phyloP scores from a whole-genome alignment of 2,113 vertebrate genomes.

The Oreochromis niloticus region DNA sequence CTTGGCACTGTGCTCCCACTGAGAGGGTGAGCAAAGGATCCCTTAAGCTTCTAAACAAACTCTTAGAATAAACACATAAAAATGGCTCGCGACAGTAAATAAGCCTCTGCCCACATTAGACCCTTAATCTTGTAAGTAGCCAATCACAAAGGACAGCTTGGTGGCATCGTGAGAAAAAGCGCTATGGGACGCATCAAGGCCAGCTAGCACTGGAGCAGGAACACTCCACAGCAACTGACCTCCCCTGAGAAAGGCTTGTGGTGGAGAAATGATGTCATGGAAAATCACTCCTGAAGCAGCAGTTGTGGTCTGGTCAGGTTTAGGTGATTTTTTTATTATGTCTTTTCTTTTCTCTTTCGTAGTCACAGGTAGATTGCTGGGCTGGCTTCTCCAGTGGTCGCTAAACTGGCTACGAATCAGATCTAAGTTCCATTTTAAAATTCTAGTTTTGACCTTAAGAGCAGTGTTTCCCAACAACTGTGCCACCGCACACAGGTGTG shows the following conservation, averaged over 20 bases:
- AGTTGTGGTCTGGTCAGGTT: too few relatives aligned
- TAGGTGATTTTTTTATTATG: too few relatives aligned
- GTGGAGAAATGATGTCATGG: neutral
- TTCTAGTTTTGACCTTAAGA: too few relatives aligned
- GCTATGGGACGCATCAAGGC: neutral
- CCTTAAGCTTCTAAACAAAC: neutral
- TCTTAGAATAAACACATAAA: neutral
- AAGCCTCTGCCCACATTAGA: neutral
- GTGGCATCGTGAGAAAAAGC: neutral
- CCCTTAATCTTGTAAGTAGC: neutral
- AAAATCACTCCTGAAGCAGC: too few relatives aligned
- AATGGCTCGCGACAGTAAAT: neutral
- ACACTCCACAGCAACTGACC: neutral
- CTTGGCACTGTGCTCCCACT: neutral
- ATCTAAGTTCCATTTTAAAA: too few relatives aligned
- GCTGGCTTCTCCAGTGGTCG: too few relatives aligned
- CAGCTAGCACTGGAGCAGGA: neutral
- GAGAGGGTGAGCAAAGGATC: neutral
- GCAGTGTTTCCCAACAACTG: too few relatives aligned
- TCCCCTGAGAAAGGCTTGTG: neutral
- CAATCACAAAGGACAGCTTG: neutral
- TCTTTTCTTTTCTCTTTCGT: too few relatives aligned
- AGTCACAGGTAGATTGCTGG: too few relatives aligned
- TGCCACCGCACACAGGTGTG: too few relatives aligned
- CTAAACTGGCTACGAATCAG: too few relatives aligned